Conservation (phyloP, 2,888 invertebrate species). For the Cephus pulcher region DNA sequence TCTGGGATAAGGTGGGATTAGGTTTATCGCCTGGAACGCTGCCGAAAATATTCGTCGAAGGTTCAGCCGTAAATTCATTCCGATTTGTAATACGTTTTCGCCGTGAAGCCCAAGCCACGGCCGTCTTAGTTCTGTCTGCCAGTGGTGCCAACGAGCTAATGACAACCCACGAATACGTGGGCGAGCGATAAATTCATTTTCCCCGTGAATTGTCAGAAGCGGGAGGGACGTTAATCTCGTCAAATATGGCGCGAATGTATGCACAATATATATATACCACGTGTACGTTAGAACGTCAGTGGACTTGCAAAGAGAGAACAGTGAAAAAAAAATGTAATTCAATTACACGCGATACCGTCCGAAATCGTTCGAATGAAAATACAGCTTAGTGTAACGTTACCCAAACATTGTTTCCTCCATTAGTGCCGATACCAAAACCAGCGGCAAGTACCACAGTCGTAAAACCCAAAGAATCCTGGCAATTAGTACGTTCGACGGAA, state of each 20-base stretch:
- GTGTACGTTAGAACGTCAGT: no score
- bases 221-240: constrained; percentile 31
- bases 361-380: no score
- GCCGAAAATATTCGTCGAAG: constrained; percentile 29
- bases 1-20: constrained; percentile 1
- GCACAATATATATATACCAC: no score
- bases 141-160: no score
- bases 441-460: background rate
- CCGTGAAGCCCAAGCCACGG: no score
- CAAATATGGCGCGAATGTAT: constrained; percentile 25
- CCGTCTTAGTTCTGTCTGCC: no score
- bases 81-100: no score
- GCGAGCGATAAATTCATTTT: constrained; percentile 36
- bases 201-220: constrained; percentile 26
- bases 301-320: no score
- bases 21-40: constrained; percentile 12
- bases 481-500: background rate
- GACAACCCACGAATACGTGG: background rate
- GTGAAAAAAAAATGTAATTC: no score
- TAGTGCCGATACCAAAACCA: no score
- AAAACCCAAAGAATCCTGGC: background rate
- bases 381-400: background rate
- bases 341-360: no score
- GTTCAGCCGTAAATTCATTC: background rate
- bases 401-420: background rate